Percentiles rank a stretch among this genome's conserved stretches.
Conservation (phyloP, 2,797 vertebrate genomes). For the Neoniphon sammara region DNA sequence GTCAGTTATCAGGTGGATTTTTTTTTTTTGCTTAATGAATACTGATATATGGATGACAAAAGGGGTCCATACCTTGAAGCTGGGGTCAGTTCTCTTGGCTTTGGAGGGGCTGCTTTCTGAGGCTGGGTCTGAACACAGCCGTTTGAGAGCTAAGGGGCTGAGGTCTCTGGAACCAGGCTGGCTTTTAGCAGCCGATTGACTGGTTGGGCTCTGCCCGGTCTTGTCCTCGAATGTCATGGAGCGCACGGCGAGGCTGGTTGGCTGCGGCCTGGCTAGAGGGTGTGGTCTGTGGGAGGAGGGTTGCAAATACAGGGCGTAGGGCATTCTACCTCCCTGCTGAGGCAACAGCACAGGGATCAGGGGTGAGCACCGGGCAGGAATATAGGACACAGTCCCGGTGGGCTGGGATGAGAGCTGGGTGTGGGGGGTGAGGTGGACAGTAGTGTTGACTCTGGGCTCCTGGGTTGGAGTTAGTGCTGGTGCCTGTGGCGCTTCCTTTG, state of each 20-base stretch:
- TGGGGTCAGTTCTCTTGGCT: constrained; percentile 60
- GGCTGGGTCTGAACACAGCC: constrained; percentile 60
- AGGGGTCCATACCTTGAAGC: constrained; percentile 69
- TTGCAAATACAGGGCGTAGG: constrained; percentile 89
- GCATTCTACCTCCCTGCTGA: constrained; percentile 78
- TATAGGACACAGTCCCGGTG: constrained; percentile 62
- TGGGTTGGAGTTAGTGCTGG: constrained; percentile 37
- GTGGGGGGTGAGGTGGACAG: constrained; percentile 52
- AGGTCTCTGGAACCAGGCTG: constrained; percentile 26
- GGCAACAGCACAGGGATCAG: constrained; percentile 88
- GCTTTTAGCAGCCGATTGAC: neutral
- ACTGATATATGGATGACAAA: too few relatives aligned
- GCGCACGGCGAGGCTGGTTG: constrained; percentile 85
- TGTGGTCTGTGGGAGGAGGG: constrained; percentile 82
- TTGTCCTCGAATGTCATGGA: constrained; percentile 85
- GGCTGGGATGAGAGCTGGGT: constrained; percentile 69
- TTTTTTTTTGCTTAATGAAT: too few relatives aligned
- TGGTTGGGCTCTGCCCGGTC: constrained; percentile 52
- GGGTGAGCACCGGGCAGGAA: constrained; percentile 79
- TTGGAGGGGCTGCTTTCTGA: constrained; percentile 77
- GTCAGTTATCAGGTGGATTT: too few relatives aligned
- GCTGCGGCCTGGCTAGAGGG: constrained; percentile 77
- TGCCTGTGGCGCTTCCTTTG: constrained; percentile 45
- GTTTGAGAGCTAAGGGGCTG: constrained; percentile 80
- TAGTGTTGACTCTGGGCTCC: constrained; percentile 62